Evolutionary conservation across 1,140 invertebrate genomes (phyloP).

Genomic region (Bursaphelenchus mucronatus): DNA sequence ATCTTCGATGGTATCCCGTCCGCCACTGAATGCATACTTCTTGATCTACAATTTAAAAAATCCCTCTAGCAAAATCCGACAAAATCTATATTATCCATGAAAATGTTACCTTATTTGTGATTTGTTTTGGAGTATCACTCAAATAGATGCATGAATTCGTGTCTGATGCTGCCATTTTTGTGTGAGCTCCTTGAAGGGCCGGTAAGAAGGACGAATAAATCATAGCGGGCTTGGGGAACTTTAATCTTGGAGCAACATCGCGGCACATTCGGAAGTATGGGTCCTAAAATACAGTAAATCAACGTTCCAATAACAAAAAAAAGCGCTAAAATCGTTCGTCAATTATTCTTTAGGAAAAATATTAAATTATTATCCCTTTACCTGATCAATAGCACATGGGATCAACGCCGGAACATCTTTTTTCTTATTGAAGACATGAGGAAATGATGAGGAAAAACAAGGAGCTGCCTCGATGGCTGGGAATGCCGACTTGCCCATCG

Average conservation of each 20-base stretch:
- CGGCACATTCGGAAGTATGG: slow-evolving; percentile 98
- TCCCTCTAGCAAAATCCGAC: slow-evolving; percentile 9
- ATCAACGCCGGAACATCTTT: slow-evolving; percentile 84
- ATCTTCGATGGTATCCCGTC: slow-evolving; percentile 84
- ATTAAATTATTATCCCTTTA: slow-evolving; percentile 51
- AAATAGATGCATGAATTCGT: slow-evolving; percentile 87
- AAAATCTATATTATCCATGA: slow-evolving; percentile 21
- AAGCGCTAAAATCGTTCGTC: neutral
- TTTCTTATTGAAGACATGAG: slow-evolving; percentile 78
- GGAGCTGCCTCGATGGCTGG: slow-evolving; percentile 93
- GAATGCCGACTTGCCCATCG: slow-evolving; percentile 93
- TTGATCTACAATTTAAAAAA: slow-evolving; percentile 70
- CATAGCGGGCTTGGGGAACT: slow-evolving; percentile 83
- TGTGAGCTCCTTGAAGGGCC: slow-evolving; percentile 81
- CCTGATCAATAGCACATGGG: slow-evolving; percentile 97
- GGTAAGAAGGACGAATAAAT: slow-evolving; percentile 92
- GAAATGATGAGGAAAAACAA: slow-evolving; percentile 87
- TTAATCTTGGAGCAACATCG: slow-evolving; percentile 85
- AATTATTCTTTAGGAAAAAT: slow-evolving; percentile 9
- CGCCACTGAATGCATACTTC: slow-evolving; percentile 97
- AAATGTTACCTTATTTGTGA: slow-evolving; percentile 79
- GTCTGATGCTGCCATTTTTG: slow-evolving; percentile 97
- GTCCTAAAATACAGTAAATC: slow-evolving; percentile 67
- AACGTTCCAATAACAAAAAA: slow-evolving; percentile 10
- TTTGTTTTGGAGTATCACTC: slow-evolving; percentile 88